These are phyloP conservation scores for Sparus aurata DNA, from an alignment of 2,797 vertebrate species.

Conservation along the genomic window DNA sequence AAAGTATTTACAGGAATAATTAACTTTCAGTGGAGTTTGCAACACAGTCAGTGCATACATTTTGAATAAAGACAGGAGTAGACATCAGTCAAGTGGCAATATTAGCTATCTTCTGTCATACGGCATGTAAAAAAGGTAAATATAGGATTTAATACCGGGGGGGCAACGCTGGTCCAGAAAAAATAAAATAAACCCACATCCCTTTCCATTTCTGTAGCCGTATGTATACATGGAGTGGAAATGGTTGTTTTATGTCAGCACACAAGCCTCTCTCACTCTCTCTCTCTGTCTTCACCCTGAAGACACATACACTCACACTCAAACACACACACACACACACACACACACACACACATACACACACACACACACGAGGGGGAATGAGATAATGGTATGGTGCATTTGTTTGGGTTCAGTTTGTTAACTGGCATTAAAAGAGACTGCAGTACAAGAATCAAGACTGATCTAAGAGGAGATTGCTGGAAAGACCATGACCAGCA, in stretches of 20 bases:
- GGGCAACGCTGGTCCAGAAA: neutral
- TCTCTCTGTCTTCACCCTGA: neutral
- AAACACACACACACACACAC: constrained; percentile 6
- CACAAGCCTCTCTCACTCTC: neutral
- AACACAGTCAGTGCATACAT: neutral
- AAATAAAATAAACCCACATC: constrained; percentile 2
- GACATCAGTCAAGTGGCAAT: neutral
- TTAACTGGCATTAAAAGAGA: constrained; percentile 50
- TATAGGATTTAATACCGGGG: neutral
- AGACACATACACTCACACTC: constrained; percentile 1
- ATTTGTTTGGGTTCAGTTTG: constrained; percentile 51
- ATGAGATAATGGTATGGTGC: constrained; percentile 39
- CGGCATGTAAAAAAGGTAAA: neutral
- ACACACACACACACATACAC: constrained; percentile 1
- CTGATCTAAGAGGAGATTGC: constrained; percentile 54
- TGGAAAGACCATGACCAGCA: constrained; percentile 42
- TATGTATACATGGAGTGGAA: constrained; percentile 15
- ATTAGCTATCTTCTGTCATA: neutral
- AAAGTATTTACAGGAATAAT: constrained; percentile 32
- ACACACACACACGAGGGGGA: neutral
- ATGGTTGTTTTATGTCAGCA: constrained; percentile 4
- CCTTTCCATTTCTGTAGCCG: constrained; percentile 9
- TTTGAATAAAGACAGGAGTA: constrained; percentile 18
- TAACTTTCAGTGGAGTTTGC: constrained; percentile 19
- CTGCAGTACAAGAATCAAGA: constrained; percentile 56